Base-by-base conservation (phyloP, 2,888 invertebrate genomes). In the Spodoptera littoralis region DNA sequence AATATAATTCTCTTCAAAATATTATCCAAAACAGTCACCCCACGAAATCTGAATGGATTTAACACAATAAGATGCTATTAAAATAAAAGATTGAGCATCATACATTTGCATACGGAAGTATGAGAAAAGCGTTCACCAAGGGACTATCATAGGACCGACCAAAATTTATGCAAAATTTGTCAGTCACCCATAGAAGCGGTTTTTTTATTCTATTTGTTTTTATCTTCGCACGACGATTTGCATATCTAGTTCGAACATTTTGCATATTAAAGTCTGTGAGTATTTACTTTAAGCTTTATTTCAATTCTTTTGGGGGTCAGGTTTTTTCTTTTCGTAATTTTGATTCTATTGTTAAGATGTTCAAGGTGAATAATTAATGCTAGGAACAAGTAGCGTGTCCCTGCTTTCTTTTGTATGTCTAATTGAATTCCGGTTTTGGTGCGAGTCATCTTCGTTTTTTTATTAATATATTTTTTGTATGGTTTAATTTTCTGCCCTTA, bases 31-130 rank as follows among this genome's bases (percentile, higher is more conserved):
- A 84, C 76, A 78, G 73, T 81, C 85, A 87, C 92, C 92, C 92
- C 82, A 88, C 87, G 85, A 78, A 79, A 72, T 73, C 75, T 88
- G 85, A 88, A 92, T 87, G 84, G 91, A 87, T 86, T 85, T 87
- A 89, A 88, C 88, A 94, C 92, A 94, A 94, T 90, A 90, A 87
- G 92, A 92, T 90, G 90, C 87, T 84, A 93, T 94, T 94, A 94
- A 94, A 94, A 94, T 94, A 94, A 94, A 94, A 92, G 94, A 94
- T 93, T 90, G 90, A 88, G 88, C 87, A 88, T 87, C 89, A 90
- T 84, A 81, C 76, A 94, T 94, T 93, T 94, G 92, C 94, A 94
- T 93, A 92, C 87, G 80, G 82, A 86, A 87, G 82, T 92, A 91
- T 93, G 94, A 92, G 92, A 94, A 94, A 73, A 81, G 87, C 78